These are phyloP conservation scores for Microcebus griseorufus DNA, from an alignment of 2,113 vertebrate genomes.

Conservation along the genomic window DNA sequence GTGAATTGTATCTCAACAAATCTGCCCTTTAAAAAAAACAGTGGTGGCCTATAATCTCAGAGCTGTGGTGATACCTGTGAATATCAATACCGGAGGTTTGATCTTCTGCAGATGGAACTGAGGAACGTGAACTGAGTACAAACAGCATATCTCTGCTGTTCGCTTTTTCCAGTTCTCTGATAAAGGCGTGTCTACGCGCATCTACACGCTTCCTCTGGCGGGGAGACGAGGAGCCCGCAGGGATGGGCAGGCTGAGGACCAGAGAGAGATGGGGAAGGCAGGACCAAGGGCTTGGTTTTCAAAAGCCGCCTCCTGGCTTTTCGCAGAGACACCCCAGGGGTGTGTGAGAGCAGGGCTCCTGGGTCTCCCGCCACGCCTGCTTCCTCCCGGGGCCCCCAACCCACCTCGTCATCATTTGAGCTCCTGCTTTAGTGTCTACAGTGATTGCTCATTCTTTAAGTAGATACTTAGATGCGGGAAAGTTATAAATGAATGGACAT, in stretches of 20 bases:
- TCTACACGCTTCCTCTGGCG: background rate
- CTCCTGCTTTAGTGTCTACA: background rate
- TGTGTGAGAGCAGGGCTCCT: background rate
- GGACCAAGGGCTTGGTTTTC: background rate
- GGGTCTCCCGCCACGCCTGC: fast-evolving
- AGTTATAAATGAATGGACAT: background rate
- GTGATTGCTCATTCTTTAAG: background rate
- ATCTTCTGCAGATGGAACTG: background rate
- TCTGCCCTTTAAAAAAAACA: background rate
- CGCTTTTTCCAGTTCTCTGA: background rate
- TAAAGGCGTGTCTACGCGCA: fast-evolving
- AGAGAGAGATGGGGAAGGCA: background rate
- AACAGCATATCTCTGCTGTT: background rate
- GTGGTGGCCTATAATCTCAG: background rate
- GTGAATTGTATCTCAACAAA: background rate
- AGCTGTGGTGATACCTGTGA: no score
- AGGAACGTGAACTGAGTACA: background rate
- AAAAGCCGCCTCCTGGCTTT: background rate
- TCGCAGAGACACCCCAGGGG: background rate
- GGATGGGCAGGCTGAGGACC: background rate
- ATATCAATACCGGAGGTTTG: background rate
- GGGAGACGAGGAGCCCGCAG: background rate
- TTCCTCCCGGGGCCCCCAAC: background rate
- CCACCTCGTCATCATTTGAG: background rate
- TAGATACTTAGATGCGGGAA: background rate